Conservation (phyloP, 2,797 vertebrate species). For the Channa striata region DNA sequence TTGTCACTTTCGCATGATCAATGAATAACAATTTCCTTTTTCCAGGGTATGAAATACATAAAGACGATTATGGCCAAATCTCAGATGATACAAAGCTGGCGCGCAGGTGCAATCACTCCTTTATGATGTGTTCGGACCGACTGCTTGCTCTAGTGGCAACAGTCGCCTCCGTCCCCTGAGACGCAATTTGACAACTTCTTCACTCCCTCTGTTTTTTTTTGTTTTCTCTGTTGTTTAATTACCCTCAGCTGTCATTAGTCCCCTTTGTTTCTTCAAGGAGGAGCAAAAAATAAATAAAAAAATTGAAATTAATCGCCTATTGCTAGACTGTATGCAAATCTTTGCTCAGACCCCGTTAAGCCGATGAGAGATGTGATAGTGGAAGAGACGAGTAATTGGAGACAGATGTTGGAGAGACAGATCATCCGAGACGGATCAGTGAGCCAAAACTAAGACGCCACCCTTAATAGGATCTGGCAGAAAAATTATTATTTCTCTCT, state of each 20-base stretch:
- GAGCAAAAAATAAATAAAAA: slow-evolving; percentile 48
- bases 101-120: slow-evolving; percentile 66
- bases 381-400: slow-evolving; percentile 83
- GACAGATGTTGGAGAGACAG: slow-evolving; percentile 85
- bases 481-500: slow-evolving; percentile 69
- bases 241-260: slow-evolving; percentile 84
- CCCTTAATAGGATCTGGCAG: slow-evolving; percentile 81
- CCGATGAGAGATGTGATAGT: slow-evolving; percentile 80
- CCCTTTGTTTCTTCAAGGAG: slow-evolving; percentile 74
- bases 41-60: slow-evolving; percentile 27
- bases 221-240: slow-evolving; percentile 84
- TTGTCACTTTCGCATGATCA: slow-evolving; percentile 21
- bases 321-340: slow-evolving; percentile 82
- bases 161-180: slow-evolving; percentile 58
- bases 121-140: slow-evolving; percentile 59
- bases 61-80: slow-evolving; percentile 36
- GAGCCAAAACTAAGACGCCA: slow-evolving; percentile 85
- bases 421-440: slow-evolving; percentile 83
- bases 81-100: slow-evolving; percentile 54
- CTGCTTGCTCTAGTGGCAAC: slow-evolving; percentile 64
- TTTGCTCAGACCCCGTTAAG: slow-evolving; percentile 79
- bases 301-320: slow-evolving; percentile 82
- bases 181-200: slow-evolving; percentile 79
- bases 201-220: slow-evolving; percentile 68
- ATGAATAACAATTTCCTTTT: slow-evolving; percentile 35